A percentile compares a stretch with the other conserved stretches of the same genome.
phyloP scores from a whole-genome alignment of 2,888 invertebrate genomes.

The Prostheceraeus crozeri region DNA sequence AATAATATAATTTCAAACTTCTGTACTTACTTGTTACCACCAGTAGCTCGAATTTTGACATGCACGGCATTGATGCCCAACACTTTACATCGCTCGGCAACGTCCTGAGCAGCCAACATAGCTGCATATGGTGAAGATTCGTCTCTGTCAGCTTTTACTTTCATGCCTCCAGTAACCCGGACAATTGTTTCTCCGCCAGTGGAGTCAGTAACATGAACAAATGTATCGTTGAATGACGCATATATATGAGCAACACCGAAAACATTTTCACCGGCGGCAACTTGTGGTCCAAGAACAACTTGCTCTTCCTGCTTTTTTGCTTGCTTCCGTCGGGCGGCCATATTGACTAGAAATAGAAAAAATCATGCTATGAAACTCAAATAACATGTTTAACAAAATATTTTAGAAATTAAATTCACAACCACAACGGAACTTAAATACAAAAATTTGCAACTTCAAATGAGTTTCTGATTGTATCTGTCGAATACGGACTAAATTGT shows the following conservation, averaged over 20 bases:
- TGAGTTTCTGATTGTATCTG: too few relatives aligned
- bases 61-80: constrained; percentile 95
- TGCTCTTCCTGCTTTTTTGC: constrained; percentile 70
- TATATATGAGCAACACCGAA: constrained; percentile 99
- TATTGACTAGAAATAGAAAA: background rate
- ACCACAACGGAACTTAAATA: too few relatives aligned
- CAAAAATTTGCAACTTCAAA: too few relatives aligned
- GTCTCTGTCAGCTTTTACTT: constrained; percentile 99
- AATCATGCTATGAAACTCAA: too few relatives aligned
- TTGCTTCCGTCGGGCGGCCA: constrained; percentile 34
- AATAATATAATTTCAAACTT: background rate
- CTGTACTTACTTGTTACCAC: constrained; percentile 67
- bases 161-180: constrained; percentile 84
- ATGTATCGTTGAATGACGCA: constrained; percentile 99
- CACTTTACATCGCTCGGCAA: constrained; percentile 93
- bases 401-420: too few relatives aligned
- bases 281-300: constrained; percentile 88
- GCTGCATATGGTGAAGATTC: constrained; percentile 99
- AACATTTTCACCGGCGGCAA: constrained; percentile 89
- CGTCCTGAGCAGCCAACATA: constrained; percentile 99
- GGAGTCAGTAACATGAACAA: constrained; percentile 97
- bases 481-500: too few relatives aligned
- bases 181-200: constrained; percentile 70
- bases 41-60: constrained; percentile 94
- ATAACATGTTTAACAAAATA: too few relatives aligned